These are phyloP conservation scores for Psilopogon haemacephalus DNA, from an alignment of 2,113 vertebrate species.

Conservation along the genomic window DNA sequence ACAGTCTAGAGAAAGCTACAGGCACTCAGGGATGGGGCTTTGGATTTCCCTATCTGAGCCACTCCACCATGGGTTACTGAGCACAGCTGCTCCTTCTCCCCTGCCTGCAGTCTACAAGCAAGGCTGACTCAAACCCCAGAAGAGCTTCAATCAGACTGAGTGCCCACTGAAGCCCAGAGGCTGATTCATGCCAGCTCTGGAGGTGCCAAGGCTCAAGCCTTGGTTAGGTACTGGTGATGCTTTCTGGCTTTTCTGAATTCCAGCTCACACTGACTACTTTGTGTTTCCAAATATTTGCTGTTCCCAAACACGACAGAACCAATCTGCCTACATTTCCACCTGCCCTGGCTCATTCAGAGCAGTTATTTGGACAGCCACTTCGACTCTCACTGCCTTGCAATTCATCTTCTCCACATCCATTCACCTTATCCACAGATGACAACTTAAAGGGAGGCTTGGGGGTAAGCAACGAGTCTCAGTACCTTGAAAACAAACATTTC, in stretches of 20 bases:
- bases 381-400: not conserved
- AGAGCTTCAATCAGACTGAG: not conserved
- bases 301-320: not conserved
- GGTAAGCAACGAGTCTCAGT: constrained; percentile 16
- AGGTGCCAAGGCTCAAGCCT: not conserved
- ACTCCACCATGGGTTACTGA: not conserved
- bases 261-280: not conserved
- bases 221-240: not conserved
- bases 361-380: not conserved
- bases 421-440: not conserved
- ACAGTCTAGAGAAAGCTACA: not conserved
- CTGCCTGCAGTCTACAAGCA: not conserved
- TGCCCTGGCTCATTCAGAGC: not conserved
- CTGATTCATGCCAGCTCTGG: not conserved
- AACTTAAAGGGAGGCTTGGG: not conserved
- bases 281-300: not conserved
- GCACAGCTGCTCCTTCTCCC: not conserved
- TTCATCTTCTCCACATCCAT: not conserved
- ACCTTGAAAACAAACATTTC: constrained; percentile 99
- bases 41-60: not conserved
- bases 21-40: not conserved
- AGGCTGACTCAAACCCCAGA: not conserved
- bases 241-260: not conserved
- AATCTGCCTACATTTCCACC: not conserved
- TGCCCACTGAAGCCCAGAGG: not conserved